Conservation (phyloP, 1,140 invertebrate species). For the Heliconius melpomene region DNA sequence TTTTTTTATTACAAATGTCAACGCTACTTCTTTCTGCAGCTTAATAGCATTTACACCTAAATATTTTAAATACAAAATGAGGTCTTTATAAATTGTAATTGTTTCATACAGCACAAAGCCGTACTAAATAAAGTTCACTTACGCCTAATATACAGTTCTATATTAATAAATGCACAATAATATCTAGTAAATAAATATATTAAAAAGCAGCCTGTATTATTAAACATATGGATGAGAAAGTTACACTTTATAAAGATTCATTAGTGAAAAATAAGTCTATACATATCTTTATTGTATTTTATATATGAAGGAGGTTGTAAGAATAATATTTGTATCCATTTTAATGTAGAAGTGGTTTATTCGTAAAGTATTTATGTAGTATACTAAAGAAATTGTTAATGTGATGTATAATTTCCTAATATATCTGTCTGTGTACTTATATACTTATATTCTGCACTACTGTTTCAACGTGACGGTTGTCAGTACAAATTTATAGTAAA, state of each 20-base stretch:
- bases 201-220: not conserved
- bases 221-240: not conserved
- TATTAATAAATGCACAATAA: not conserved
- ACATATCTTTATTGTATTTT: constrained; percentile 12
- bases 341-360: not conserved
- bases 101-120: constrained; percentile 1
- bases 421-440: constrained; percentile 28
- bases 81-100: constrained; percentile 6
- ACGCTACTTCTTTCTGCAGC: not conserved
- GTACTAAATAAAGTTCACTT: not conserved
- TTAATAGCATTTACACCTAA: not conserved
- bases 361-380: constrained; percentile 20
- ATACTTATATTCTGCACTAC: constrained; percentile 39
- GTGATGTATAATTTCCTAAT: constrained; percentile 11
- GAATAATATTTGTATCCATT: constrained; percentile 15
- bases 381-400: constrained; percentile 19
- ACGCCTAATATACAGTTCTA: not conserved
- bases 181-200: not conserved
- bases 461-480: constrained; percentile 32
- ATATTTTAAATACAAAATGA: not conserved
- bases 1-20: not conserved
- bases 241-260: constrained; percentile 8
- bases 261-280: not conserved
- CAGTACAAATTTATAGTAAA: constrained; percentile 37
- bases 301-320: not conserved